phyloP scores from a whole-genome alignment of 2,888 invertebrate species.

The Noctuana brunneofusca region DNA sequence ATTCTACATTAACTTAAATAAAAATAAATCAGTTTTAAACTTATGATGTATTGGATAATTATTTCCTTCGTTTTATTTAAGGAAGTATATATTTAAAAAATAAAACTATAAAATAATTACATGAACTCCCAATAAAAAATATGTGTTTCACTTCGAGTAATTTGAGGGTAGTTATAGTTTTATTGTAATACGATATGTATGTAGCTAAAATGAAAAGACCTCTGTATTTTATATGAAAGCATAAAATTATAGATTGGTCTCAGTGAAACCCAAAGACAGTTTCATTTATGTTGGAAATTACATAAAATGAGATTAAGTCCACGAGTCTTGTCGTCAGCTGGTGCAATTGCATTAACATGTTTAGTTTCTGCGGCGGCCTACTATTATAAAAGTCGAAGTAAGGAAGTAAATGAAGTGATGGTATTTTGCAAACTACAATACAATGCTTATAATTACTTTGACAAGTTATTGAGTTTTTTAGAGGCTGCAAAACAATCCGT shows the following conservation, averaged over 20 bases:
- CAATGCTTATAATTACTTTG: conserved; percentile 73
- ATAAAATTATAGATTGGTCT: conserved; percentile 65
- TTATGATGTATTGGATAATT: too few relatives aligned
- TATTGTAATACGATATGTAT: conserved; percentile 46
- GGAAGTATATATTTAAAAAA: too few relatives aligned
- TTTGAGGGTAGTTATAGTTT: conserved; percentile 58
- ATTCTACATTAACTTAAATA: too few relatives aligned
- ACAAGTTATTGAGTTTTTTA: conserved; percentile 70
- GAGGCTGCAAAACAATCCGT: conserved; percentile 67
- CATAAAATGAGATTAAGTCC: conserved; percentile 71
- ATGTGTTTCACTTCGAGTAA: not conserved
- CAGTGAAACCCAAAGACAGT: conserved; percentile 44
- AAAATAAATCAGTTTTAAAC: too few relatives aligned
- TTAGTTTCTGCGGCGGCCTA: conserved; percentile 71
- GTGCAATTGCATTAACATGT: conserved; percentile 70
- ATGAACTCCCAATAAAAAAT: not conserved
- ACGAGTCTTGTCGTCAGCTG: conserved; percentile 67
- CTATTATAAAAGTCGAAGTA: conserved; percentile 65
- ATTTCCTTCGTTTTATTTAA: too few relatives aligned
- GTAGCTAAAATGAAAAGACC: conserved; percentile 42
- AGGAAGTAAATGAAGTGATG: conserved; percentile 76
- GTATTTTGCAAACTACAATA: conserved; percentile 77
- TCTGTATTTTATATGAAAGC: conserved; percentile 63
- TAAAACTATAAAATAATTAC: too few relatives aligned
- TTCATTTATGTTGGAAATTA: conserved; percentile 67